These are phyloP conservation scores for Ophthalmolycus amberensis DNA, from an alignment of 2,113 vertebrate species.

Conservation along the genomic window DNA sequence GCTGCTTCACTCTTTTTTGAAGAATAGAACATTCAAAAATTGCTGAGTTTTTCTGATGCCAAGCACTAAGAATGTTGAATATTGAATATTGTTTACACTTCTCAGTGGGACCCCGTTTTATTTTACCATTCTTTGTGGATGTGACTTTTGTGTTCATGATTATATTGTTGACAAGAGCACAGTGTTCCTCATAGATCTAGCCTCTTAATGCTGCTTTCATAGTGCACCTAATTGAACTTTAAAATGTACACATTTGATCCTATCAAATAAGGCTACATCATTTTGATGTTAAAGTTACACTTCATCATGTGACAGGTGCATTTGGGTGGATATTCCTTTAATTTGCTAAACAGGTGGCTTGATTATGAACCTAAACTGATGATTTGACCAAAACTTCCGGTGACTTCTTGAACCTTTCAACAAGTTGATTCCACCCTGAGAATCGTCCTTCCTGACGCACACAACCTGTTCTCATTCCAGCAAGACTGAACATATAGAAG, in stretches of 20 bases:
- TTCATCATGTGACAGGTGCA: not conserved
- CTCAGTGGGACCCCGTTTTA: not conserved
- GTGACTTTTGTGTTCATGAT: not conserved
- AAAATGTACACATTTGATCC: not conserved
- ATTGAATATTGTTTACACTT: no score
- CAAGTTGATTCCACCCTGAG: not conserved
- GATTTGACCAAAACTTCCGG: not conserved
- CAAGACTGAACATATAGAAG: slow-evolving; percentile 10
- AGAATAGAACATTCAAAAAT: no score
- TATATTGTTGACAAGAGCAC: not conserved
- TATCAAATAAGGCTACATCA: not conserved
- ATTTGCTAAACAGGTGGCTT: not conserved
- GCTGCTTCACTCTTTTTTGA: no score
- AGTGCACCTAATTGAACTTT: no score
- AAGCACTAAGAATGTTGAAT: no score
- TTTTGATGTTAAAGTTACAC: not conserved
- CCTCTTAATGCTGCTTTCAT: no score
- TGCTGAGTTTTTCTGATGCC: no score
- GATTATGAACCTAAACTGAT: not conserved
- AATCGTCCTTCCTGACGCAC: not conserved
- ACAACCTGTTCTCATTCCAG: slow-evolving; percentile 31
- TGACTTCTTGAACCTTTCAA: not conserved
- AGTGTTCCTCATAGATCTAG: no score
- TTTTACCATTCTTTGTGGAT: not conserved
- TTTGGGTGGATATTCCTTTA: not conserved